These are phyloP conservation scores for Phacellophora camtschatica DNA, from an alignment of 30 jellyfish, hydroid and myxozoan species.

Conservation along the genomic window DNA sequence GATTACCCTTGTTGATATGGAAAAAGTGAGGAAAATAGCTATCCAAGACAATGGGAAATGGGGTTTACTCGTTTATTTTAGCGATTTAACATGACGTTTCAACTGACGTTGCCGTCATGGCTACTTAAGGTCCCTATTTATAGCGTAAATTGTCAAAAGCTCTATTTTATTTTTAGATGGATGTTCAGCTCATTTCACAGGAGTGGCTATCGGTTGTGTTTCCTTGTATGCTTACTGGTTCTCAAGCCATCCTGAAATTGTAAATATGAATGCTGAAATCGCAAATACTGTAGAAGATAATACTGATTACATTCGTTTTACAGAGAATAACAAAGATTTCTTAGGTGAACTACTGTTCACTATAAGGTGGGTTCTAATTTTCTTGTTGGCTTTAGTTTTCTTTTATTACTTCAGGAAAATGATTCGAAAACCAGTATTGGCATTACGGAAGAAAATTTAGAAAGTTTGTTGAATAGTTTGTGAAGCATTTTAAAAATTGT, in stretches of 20 bases:
- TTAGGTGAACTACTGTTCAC: not conserved
- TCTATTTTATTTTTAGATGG: slow-evolving; percentile 41
- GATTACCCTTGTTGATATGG: no score
- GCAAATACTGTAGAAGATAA: no score
- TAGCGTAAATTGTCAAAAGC: no score
- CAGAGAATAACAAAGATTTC: not conserved
- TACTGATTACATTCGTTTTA: no score
- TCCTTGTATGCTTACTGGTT: slow-evolving; percentile 36
- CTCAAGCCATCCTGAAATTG: slow-evolving; percentile 31
- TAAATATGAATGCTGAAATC: not conserved
- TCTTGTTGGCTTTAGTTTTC: not conserved
- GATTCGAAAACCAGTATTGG: not conserved
- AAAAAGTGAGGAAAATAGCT: no score
- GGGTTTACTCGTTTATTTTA: no score
- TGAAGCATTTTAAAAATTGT: no score
- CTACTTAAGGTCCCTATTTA: not conserved
- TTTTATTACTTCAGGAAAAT: slow-evolving; percentile 31
- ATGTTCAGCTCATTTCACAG: slow-evolving; percentile 60
- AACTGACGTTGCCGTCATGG: not conserved
- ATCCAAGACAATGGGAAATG: no score
- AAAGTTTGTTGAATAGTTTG: no score
- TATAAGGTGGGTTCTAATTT: slow-evolving; percentile 9
- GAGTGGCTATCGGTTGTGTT: slow-evolving; percentile 51
- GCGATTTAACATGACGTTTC: no score
- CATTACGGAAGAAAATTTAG: not conserved